phyloP scores from a whole-genome alignment of 2,113 vertebrate species.

The Xiphorhynchus elegans region DNA sequence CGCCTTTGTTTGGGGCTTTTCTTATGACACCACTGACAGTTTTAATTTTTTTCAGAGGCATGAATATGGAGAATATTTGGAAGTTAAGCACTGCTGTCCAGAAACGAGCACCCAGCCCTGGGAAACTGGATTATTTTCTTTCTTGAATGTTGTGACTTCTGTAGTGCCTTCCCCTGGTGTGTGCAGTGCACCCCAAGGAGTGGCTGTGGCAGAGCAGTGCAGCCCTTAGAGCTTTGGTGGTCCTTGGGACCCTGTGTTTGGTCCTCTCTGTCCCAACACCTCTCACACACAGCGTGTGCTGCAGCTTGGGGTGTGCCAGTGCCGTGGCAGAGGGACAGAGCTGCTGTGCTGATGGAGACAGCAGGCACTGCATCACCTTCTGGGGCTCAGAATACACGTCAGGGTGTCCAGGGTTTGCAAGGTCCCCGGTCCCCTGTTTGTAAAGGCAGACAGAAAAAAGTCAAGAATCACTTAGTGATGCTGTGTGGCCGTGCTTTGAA shows the following conservation, averaged over 20 bases:
- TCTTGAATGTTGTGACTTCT: not conserved
- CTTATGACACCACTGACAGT: not conserved
- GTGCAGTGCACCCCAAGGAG: too few relatives aligned
- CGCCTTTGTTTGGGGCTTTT: not conserved
- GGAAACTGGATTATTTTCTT: not conserved
- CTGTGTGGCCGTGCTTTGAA: not conserved
- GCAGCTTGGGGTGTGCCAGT: not conserved
- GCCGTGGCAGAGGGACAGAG: not conserved
- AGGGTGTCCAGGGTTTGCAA: not conserved
- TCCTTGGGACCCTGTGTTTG: rapidly evolving
- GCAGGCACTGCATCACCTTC: not conserved
- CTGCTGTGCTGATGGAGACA: not conserved
- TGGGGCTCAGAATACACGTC: not conserved
- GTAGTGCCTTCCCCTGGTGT: not conserved
- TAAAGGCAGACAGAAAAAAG: not conserved
- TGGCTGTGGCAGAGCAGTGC: not conserved
- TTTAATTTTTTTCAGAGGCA: not conserved
- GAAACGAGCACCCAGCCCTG: not conserved
- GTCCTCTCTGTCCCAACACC: rapidly evolving
- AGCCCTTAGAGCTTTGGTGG: not conserved
- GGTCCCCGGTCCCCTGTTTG: not conserved
- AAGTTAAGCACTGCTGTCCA: not conserved
- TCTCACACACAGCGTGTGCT: rapidly evolving
- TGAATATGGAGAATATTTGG: not conserved
- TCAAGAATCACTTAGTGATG: not conserved